These are phyloP conservation scores for Caenorhabditis auriculariae DNA, from an alignment of 2,888 invertebrate genomes.

Conservation along the genomic window DNA sequence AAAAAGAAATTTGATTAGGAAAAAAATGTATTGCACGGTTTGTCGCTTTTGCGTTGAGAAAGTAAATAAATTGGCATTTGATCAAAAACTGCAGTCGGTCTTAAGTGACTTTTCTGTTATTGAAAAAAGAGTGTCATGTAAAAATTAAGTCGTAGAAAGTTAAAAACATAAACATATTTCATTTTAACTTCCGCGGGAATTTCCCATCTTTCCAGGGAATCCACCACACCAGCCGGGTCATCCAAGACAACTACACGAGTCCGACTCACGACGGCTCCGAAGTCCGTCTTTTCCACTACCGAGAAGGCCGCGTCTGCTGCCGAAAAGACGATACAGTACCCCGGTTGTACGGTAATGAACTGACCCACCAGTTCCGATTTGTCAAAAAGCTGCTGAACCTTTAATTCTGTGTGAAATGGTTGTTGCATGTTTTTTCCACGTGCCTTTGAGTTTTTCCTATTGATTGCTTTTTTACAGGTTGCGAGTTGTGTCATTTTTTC, in stretches of 20 bases:
- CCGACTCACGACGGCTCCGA: slow-evolving; percentile 10
- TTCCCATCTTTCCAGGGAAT: slow-evolving; percentile 58
- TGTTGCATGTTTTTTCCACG: no score
- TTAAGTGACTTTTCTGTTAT: background rate
- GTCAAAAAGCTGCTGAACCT: no score
- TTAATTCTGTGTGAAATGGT: no score
- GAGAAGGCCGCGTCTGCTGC: slow-evolving; percentile 14
- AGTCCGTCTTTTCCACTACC: slow-evolving; percentile 26
- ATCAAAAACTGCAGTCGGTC: background rate
- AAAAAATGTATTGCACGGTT: no score
- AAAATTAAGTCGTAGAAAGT: background rate
- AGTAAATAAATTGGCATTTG: background rate
- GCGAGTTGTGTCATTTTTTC: no score
- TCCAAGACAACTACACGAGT: slow-evolving; percentile 55
- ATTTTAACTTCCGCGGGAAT: background rate
- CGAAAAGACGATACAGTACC: slow-evolving; percentile 9
- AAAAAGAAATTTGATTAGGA: no score
- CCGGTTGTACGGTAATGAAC: no score
- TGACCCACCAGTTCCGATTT: no score
- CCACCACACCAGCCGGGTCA: slow-evolving; percentile 66
- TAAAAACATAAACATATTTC: background rate
- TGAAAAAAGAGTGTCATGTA: no score
- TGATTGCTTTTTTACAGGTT: no score
- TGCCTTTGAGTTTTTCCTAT: no score
- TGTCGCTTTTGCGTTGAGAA: no score